Base-by-base conservation (phyloP, 2,888 invertebrate genomes). In the Cephus pygmeus region DNA sequence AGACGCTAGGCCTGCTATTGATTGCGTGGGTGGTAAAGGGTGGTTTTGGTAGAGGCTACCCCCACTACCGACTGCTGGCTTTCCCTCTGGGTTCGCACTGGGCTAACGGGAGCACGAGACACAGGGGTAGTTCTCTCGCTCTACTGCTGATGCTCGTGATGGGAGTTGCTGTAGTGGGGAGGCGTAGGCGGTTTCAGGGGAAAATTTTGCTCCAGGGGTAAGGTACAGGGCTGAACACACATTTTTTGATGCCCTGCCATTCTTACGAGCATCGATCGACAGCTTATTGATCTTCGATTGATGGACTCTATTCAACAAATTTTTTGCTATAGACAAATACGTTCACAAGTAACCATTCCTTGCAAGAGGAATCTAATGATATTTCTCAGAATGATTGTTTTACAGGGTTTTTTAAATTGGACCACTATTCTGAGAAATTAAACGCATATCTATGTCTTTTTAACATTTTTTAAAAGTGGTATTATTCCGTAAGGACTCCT, bases 1-100 rank as follows among this genome's bases (percentile, higher is more conserved):
- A 88, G 87, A 84, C 87, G 81, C 84, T 85, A 88, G 87, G 88
- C 86, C 83, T 85, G 86, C 85, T 90, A 91, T 91, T 88, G 91
- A 91, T 91, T 90, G 89, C 88, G 90, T 90, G 87, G 90, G 91
- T 82, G 88, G 86, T 76, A 77, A 79, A 83, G 83, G 81, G 79
- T 78, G 81, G 73, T 78, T 74, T 35, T 79, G 80, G 81, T 35
- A 75, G 75, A 78, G 79, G 80, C 76, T 77, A 79, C 79, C 83
- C 84, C 83, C 83, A 81, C 85, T 75, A 78, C 77, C 69, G 80
- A 77, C 75, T 85, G 56, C 56, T 23, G 23, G 56, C 56, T 56
- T 56, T 56, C 56, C 84, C 83, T 85, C 85, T 84, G 81, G 79
- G 81, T 80, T 79, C 80, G 80, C 84, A 82, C 76, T 79, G 83